phyloP scores from a whole-genome alignment of 2,113 vertebrate species.

The Polypterus bichir region DNA sequence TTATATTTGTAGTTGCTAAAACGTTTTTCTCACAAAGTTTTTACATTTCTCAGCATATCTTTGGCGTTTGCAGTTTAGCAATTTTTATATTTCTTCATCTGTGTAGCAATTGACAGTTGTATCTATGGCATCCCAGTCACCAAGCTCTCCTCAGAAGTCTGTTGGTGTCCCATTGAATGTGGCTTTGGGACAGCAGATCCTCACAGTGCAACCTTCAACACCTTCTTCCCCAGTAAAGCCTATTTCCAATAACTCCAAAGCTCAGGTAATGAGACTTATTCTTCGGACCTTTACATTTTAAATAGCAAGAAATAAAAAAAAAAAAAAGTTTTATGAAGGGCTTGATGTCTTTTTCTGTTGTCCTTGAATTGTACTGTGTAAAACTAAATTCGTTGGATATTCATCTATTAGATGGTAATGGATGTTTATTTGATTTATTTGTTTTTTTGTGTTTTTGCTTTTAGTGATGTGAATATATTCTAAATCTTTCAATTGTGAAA shows the following conservation, averaged over 20 bases:
- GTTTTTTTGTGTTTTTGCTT: too few relatives aligned
- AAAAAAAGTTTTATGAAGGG: too few relatives aligned
- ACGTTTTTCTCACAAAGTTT: too few relatives aligned
- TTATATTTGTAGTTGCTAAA: too few relatives aligned
- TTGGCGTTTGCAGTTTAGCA: slow-evolving; percentile 4
- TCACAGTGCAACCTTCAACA: slow-evolving; percentile 66
- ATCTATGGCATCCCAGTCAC: slow-evolving; percentile 66
- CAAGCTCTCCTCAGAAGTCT: slow-evolving; percentile 67
- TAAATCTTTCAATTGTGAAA: too few relatives aligned
- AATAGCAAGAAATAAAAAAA: neutral
- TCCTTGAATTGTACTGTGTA: too few relatives aligned
- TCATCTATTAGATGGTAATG: too few relatives aligned
- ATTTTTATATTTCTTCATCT: slow-evolving; percentile 15
- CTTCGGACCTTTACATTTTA: neutral
- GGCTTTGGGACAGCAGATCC: slow-evolving; percentile 76
- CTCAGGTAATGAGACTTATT: slow-evolving; percentile 44
- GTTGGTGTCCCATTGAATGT: slow-evolving; percentile 67
- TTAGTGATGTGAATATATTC: too few relatives aligned
- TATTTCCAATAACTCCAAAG: slow-evolving; percentile 47
- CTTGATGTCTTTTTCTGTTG: too few relatives aligned
- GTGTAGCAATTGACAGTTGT: slow-evolving; percentile 65
- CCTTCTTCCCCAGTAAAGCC: slow-evolving; percentile 67
- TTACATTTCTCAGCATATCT: neutral
- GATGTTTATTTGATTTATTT: too few relatives aligned
- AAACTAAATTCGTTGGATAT: too few relatives aligned